phyloP scores from a whole-genome alignment of 2,113 vertebrate species.

The Dasypus novemcinctus region DNA sequence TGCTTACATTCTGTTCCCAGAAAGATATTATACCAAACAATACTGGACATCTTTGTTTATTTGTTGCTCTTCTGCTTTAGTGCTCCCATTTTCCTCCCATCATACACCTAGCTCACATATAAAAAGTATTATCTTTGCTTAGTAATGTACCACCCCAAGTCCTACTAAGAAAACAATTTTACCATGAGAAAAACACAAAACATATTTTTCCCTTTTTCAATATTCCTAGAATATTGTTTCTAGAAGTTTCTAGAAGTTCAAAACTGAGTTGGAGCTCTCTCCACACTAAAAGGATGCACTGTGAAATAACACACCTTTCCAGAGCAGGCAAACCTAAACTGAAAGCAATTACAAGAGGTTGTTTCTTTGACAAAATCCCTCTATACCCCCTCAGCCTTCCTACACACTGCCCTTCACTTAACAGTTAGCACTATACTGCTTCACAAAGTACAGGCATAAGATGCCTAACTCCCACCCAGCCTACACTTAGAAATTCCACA shows the following conservation, averaged over 20 bases:
- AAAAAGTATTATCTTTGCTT: not conserved
- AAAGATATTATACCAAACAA: not conserved
- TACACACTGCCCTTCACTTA: not conserved
- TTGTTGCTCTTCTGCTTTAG: not conserved
- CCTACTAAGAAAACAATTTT: not conserved
- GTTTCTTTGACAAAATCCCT: not conserved
- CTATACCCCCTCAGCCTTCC: not conserved
- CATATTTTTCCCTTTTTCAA: not conserved
- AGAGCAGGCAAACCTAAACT: not conserved
- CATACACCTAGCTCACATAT: not conserved
- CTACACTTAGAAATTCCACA: slow-evolving; percentile 4
- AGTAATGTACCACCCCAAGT: not conserved
- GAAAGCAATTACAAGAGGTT: not conserved
- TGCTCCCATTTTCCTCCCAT: not conserved
- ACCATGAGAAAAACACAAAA: too few species aligned
- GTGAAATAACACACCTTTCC: not conserved
- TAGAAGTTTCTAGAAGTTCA: not conserved
- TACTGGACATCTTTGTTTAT: not conserved
- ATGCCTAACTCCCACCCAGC: slow-evolving; percentile 4
- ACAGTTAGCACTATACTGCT: not conserved
- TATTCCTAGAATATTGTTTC: too few species aligned
- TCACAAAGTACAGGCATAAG: not conserved
- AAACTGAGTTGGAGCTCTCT: not conserved
- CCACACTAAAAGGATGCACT: not conserved
- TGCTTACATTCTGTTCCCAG: not conserved